A percentile compares a stretch with the other conserved stretches of the same genome.
Conservation (phyloP, 2,113 vertebrate genomes). For the Neolamprologus tretocephalus region DNA sequence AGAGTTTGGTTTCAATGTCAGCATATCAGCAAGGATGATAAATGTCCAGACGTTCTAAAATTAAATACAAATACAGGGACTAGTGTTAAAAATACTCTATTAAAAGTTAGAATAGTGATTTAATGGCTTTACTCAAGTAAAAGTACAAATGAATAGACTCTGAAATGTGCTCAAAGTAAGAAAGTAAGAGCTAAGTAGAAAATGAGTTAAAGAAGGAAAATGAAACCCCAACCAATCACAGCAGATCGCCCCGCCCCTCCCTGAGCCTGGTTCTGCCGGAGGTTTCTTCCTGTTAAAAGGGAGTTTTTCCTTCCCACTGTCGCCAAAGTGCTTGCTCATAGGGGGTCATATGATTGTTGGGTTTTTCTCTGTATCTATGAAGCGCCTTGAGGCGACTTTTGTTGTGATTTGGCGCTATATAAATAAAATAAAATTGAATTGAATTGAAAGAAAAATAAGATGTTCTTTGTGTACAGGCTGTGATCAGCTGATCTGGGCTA, state of each 20-base stretch:
- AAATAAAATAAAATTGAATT: no score
- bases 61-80: neutral
- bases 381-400: no score
- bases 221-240: neutral
- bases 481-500: neutral
- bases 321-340: no score
- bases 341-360: no score
- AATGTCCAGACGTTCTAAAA: neutral
- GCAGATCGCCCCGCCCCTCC: no score
- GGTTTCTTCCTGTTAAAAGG: no score
- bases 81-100: neutral
- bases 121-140: neutral
- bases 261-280: no score
- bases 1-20: neutral
- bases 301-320: no score
- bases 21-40: neutral
- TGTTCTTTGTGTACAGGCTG: neutral
- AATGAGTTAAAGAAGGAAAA: neutral
- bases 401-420: no score
- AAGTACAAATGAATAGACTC: neutral
- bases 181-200: neutral
- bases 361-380: no score
- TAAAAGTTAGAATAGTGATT: neutral
- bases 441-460: neutral
- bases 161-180: neutral